Evolutionary conservation across 2,888 invertebrate genomes (phyloP).

Genomic region (Cerastoderma edule): DNA sequence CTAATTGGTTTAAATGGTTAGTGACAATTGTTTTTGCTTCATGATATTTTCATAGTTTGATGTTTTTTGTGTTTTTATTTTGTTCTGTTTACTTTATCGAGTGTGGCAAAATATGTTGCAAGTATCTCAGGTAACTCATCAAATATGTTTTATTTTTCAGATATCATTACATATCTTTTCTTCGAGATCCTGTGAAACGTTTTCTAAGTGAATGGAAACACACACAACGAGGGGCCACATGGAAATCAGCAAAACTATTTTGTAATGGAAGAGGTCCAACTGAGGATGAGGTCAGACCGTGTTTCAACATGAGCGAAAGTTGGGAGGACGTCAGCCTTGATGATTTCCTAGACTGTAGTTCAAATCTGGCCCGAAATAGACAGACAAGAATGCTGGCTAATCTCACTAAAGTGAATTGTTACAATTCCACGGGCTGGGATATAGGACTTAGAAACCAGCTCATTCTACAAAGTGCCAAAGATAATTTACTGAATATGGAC

Average conservation of each 20-base stretch:
- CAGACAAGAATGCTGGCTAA: slow-evolving; percentile 99
- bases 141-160: slow-evolving; percentile 85
- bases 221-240: slow-evolving; percentile 97
- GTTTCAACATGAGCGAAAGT: slow-evolving; percentile 85
- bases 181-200: slow-evolving; percentile 96
- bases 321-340: slow-evolving; percentile 91
- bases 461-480: slow-evolving; percentile 97
- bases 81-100: too few relatives aligned
- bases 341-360: slow-evolving; percentile 95
- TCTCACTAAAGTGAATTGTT: slow-evolving; percentile 96
- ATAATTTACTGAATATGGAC: slow-evolving; percentile 96
- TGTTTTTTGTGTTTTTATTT: too few relatives aligned
- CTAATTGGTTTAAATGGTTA: too few relatives aligned
- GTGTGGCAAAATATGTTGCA: too few relatives aligned
- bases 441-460: slow-evolving; percentile 84
- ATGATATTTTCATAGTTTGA: too few relatives aligned
- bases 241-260: slow-evolving; percentile 91
- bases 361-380: slow-evolving; percentile 97
- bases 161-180: slow-evolving; percentile 97
- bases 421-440: slow-evolving; percentile 87
- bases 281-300: slow-evolving; percentile 90
- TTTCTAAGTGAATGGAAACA: slow-evolving; percentile 99
- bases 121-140: too few relatives aligned
- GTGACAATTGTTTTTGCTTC: too few relatives aligned
- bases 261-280: slow-evolving; percentile 90